Evolutionary conservation across 2,888 invertebrate genomes (phyloP), one percentile per base, ranked within the genome.

Genomic region (Alloscopus bannaensis): DNA sequence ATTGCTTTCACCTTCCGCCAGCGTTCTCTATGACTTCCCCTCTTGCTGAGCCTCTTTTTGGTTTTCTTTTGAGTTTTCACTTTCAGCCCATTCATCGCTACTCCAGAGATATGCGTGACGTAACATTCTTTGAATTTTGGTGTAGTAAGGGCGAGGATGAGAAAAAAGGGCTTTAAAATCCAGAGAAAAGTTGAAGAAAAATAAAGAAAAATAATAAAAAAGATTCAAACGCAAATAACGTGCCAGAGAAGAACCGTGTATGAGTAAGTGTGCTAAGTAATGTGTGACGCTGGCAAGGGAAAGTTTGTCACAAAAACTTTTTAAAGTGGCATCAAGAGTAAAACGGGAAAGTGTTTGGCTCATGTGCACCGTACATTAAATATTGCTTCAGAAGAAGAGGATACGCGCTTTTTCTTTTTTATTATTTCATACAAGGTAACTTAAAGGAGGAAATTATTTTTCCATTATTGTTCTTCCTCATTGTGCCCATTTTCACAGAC

Each of bases 391-490:
- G n/a, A n/a, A n/a, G n/a, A n/a, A n/a, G n/a, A n/a, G n/a, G n/a
- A n/a, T n/a, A n/a, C n/a, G n/a, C n/a, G n/a, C n/a, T n/a, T n/a
- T n/a, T n/a, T n/a, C n/a, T n/a, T 42, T 42, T 40, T 29, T 69
- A 42, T 57, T 66, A 47, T 57, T 42, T 47, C 18, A 36, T 36
- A 31, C 40, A 75, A 75, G 75, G 75, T 68, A 69, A 76, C 76
- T 68, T 26, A 29, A 69, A 57, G 60, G 69, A 52, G 52, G 77
- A 77, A 77, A 77, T 77, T 77, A 70, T 70, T 77, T 77, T 70
- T 70, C 62, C 77, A 77, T 77, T 77, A 77, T 70, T 77, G 70
- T 70, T 57, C 55, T 64, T 31, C 22, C 65, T 70, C 55, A 64
- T 77, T 77, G 42, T 64, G 42, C 52, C 62, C 68, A 59, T 66